Percentiles rank a stretch among this genome's conserved stretches.
Evolutionary conservation across 2,888 invertebrate genomes (phyloP).

Genomic region (Cantharis rustica): DNA sequence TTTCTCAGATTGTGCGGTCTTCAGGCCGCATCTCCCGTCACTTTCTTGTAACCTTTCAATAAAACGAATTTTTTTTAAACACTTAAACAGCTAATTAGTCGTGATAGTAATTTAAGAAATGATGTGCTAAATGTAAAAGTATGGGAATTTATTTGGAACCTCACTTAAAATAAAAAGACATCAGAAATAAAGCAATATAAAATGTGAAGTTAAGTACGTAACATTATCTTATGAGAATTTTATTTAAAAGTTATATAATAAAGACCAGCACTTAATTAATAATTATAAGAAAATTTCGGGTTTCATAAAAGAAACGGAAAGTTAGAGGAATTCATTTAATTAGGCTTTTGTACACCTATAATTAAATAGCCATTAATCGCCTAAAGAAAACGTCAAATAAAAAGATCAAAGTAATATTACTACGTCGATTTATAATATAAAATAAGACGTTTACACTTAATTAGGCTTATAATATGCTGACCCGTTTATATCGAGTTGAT

Average conservation of each 20-base stretch:
- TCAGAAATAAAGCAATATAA: background rate
- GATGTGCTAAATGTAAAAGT: background rate
- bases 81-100: too few species aligned
- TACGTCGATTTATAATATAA: slow-evolving; percentile 22
- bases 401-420: slow-evolving; percentile 21
- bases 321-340: slow-evolving; percentile 32
- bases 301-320: slow-evolving; percentile 11
- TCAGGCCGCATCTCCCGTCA: too few species aligned
- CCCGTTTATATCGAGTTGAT: slow-evolving; percentile 1
- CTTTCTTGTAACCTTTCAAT: too few species aligned
- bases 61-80: too few species aligned
- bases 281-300: slow-evolving; percentile 14
- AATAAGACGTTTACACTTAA: slow-evolving; percentile 22
- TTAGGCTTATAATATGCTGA: slow-evolving; percentile 9
- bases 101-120: background rate
- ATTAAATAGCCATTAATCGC: slow-evolving; percentile 28
- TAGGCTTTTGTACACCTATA: slow-evolving; percentile 28
- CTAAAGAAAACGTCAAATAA: slow-evolving; percentile 17
- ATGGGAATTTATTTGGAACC: background rate
- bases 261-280: background rate
- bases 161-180: background rate
- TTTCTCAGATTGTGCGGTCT: too few species aligned
- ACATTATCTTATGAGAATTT: background rate
- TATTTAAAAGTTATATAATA: background rate
- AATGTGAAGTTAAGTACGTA: background rate